A percentile compares a stretch with the other conserved stretches of the same genome.
These are phyloP conservation scores for Galagoides demidoff DNA, from an alignment of 2,797 vertebrate species.

Conservation along the genomic window DNA sequence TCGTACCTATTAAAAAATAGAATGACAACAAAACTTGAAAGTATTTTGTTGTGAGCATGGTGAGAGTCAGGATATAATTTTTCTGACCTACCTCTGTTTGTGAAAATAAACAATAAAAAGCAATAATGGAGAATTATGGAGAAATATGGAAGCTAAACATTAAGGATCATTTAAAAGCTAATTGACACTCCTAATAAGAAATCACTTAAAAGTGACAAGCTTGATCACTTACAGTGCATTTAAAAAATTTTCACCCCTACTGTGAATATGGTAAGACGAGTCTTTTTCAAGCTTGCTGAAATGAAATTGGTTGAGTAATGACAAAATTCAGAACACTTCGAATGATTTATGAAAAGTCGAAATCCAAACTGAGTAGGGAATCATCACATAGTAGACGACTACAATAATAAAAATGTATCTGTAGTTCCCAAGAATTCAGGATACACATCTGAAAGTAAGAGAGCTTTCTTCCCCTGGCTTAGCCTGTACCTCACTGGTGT, in stretches of 20 bases:
- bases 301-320: conserved; percentile 18
- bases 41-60: not conserved
- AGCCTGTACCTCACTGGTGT: not conserved
- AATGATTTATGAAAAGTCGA: not conserved
- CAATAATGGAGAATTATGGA: not conserved
- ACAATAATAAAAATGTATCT: not conserved
- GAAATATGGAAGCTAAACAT: not conserved
- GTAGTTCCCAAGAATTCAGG: not conserved
- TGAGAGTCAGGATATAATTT: not conserved
- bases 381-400: not conserved
- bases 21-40: not conserved
- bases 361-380: not conserved
- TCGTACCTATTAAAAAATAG: not conserved
- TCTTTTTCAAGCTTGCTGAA: not conserved
- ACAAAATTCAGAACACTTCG: not conserved
- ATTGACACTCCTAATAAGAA: not conserved
- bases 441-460: not conserved
- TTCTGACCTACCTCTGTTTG: not conserved
- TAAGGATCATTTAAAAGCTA: not conserved
- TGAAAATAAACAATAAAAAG: not conserved
- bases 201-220: not conserved
- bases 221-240: not conserved
- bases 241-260: not conserved
- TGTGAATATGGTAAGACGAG: not conserved
- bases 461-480: not conserved